Conservation (phyloP, 2,113 vertebrate species). For the Upupa epops region DNA sequence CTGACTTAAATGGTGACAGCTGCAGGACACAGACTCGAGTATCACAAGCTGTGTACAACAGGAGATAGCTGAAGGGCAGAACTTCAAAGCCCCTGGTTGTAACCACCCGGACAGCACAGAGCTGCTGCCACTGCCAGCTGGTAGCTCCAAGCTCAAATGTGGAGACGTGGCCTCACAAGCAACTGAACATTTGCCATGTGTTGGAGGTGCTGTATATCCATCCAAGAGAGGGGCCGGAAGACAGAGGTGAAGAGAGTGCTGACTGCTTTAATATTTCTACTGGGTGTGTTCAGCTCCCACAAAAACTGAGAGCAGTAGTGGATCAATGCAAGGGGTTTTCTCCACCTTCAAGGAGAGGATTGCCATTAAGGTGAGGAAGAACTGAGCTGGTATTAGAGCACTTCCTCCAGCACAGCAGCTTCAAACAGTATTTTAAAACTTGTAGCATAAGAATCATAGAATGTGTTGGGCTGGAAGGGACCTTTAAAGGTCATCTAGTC, state of each 20-base stretch:
- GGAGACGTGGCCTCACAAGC: background rate
- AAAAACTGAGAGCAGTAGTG: background rate
- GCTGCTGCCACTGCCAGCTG: constrained; percentile 59
- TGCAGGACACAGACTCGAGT: constrained; percentile 68
- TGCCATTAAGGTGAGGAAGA: background rate
- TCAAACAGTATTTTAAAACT: background rate
- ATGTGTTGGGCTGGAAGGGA: too few relatives aligned
- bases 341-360: background rate
- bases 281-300: background rate
- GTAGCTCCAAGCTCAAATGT: constrained; percentile 35
- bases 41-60: constrained; percentile 64
- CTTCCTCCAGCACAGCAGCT: background rate
- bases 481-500: too few relatives aligned
- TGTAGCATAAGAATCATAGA: background rate
- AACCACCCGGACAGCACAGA: constrained; percentile 44
- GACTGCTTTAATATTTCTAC: background rate
- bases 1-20: constrained; percentile 76
- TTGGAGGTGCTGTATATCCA: background rate
- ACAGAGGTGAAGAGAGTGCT: background rate
- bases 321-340: background rate
- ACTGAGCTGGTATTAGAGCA: background rate
- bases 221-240: background rate
- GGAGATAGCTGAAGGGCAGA: constrained; percentile 75
- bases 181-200: constrained; percentile 11
- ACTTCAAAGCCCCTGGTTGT: constrained; percentile 75